A percentile compares a stretch with the other conserved stretches of the same genome.
Evolutionary conservation across 2,888 invertebrate species (phyloP).

Genomic region (Brenthis daphne): DNA sequence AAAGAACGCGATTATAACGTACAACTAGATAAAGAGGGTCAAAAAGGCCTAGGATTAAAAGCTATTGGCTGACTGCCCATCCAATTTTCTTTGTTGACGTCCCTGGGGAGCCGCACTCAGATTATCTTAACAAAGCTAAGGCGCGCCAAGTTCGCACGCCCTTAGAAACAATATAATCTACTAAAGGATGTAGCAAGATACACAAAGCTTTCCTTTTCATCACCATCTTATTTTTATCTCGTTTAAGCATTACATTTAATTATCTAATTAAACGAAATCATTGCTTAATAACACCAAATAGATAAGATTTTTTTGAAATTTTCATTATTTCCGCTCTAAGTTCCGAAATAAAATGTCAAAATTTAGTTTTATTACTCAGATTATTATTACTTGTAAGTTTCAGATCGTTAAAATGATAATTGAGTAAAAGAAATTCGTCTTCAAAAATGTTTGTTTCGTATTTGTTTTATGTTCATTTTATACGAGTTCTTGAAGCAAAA

Average conservation of each 20-base stretch:
- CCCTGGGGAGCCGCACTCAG: constrained; percentile 69
- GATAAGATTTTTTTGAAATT: constrained; percentile 9
- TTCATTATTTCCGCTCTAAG: neutral
- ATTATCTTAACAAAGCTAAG: constrained; percentile 80
- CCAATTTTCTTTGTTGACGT: constrained; percentile 82
- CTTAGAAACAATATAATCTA: constrained; percentile 68
- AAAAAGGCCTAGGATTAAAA: constrained; percentile 77
- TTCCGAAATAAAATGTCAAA: neutral
- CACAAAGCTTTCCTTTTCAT: constrained; percentile 47
- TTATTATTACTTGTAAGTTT: neutral
- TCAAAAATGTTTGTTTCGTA: constrained; percentile 7
- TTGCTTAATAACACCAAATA: constrained; percentile 44
- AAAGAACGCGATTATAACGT: constrained; percentile 68
- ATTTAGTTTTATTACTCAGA: neutral
- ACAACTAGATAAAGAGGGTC: constrained; percentile 72
- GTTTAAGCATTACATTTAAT: constrained; percentile 28
- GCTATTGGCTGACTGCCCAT: constrained; percentile 80
- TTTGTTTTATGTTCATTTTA: constrained; percentile 1
- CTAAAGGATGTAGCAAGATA: constrained; percentile 50
- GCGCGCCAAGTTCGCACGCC: constrained; percentile 61
- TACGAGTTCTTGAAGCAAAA: constrained; percentile 7
- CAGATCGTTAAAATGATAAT: neutral
- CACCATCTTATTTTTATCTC: constrained; percentile 37
- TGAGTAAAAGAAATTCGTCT: neutral
- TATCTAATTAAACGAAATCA: constrained; percentile 55